phyloP scores from a whole-genome alignment of 2,797 vertebrate species.

The Falco naumanni region DNA sequence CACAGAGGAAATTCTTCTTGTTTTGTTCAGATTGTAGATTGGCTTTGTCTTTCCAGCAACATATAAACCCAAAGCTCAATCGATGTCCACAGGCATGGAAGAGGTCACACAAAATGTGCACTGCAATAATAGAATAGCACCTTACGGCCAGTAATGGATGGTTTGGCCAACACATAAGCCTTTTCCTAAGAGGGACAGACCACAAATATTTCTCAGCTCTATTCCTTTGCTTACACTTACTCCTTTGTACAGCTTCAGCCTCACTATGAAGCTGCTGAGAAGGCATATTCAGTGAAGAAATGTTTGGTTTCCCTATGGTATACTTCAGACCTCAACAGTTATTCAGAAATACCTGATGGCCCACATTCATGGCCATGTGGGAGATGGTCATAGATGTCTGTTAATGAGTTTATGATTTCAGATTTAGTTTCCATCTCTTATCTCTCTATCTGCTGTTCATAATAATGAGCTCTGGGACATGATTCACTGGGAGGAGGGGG shows the following conservation, averaged over 20 bases:
- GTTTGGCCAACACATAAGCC: neutral
- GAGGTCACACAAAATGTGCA: neutral
- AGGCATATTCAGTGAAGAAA: slow-evolving; percentile 25
- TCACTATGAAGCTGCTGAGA: neutral
- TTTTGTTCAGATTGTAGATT: neutral
- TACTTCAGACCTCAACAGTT: slow-evolving; percentile 41
- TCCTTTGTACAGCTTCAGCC: neutral
- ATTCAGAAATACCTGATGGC: slow-evolving; percentile 64
- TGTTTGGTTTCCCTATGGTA: slow-evolving; percentile 38
- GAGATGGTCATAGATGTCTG: slow-evolving; percentile 50
- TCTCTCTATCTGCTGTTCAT: slow-evolving; percentile 67
- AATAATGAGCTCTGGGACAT: slow-evolving; percentile 69
- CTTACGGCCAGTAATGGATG: neutral
- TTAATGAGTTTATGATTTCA: slow-evolving; percentile 71
- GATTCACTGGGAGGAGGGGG: slow-evolving; percentile 56
- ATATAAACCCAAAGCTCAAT: neutral
- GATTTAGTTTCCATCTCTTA: slow-evolving; percentile 72
- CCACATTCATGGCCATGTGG: slow-evolving; percentile 54
- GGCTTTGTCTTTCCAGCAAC: neutral
- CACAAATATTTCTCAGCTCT: neutral
- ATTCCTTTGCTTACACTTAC: neutral
- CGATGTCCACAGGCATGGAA: neutral
- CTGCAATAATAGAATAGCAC: neutral
- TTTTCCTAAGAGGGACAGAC: neutral
- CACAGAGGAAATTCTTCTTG: neutral